Conservation (phyloP, 2,888 invertebrate genomes). For the Nemotelus pantherinus region DNA sequence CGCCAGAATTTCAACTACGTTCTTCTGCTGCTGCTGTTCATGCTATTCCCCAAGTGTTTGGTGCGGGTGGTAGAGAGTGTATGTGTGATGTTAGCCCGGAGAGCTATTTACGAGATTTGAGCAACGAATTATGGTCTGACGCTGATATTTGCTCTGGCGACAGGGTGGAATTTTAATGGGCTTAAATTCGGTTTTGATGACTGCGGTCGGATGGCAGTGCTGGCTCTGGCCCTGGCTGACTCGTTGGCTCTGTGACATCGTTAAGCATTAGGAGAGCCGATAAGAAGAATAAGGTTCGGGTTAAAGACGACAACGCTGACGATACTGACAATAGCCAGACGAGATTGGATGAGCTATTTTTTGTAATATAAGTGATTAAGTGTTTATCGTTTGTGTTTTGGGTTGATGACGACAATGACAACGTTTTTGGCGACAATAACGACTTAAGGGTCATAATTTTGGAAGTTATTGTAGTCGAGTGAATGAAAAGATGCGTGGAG, state of each 20-base stretch:
- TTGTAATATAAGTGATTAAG: slow-evolving; percentile 19
- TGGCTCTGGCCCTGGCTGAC: too few species aligned
- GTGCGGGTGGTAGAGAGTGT: too few species aligned
- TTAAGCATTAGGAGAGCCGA: too few species aligned
- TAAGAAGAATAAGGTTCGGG: too few species aligned
- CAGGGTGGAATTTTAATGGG: slow-evolving; percentile 36
- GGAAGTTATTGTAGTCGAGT: neutral
- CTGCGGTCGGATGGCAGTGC: neutral
- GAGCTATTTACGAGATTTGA: slow-evolving; percentile 28
- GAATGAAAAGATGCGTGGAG: neutral
- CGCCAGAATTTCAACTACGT: too few species aligned
- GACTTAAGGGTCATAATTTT: slow-evolving; percentile 1
- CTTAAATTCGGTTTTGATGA: slow-evolving; percentile 32
- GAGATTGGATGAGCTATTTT: slow-evolving; percentile 2
- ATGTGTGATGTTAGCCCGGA: slow-evolving; percentile 14
- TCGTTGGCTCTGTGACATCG: too few species aligned
- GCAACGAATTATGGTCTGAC: slow-evolving; percentile 7
- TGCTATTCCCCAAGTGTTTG: too few species aligned
- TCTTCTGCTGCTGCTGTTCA: too few species aligned
- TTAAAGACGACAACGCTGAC: neutral
- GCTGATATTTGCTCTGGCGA: slow-evolving; percentile 11
- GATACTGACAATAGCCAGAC: neutral
- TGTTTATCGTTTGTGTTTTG: slow-evolving; percentile 29
- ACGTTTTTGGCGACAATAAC: neutral
- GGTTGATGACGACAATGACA: neutral